Base-by-base conservation (phyloP, 2,113 vertebrate genomes). In the Planiliza haematocheilus region DNA sequence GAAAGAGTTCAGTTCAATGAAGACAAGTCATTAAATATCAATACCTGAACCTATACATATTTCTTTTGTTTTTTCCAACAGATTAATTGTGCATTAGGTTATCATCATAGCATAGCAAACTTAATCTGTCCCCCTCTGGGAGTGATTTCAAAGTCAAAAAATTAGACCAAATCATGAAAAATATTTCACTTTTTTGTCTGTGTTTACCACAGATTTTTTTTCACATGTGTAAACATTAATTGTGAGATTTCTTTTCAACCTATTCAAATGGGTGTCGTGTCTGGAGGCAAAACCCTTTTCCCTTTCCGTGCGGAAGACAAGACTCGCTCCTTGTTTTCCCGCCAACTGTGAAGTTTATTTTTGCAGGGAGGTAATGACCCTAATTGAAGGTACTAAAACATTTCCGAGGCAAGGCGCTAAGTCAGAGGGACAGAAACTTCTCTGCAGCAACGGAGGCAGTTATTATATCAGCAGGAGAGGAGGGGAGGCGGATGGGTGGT, bases 271-370 rank as follows among this genome's bases (percentile, higher is more conserved):
- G 51, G 45, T 68, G 65, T 60, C 12, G 53, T 55, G 71, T 83
- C 67, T 43, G 38, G 10, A 70, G 37, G 78, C 39, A 42, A 66
- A 67, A 72, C 18, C 45, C 73, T 74, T 38, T 50, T 46, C 75
- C 21, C 7, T 43, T 10, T 61, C 50, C 18, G 49, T 24, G 74
- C 11, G 21, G 62, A 82, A 74, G 38, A 72, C 57, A 7, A 41
- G 57, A 86, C 80, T 39, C 46, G 74, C 70, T 79, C 79, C 83
- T 85, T 66, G 72, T 83, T 79, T 83, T 71, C 70, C 58, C 65
- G 64, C 66, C 74, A 79, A 61, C 77, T 70, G 67, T 70, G 62
- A 79, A 79, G 88, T 90, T 90, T 91, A 86, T 86, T 90, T 91
- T 83, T 84, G 63, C 74, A 79, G 64, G 59, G 21, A 69, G 46